These are phyloP conservation scores for Pterostichus niger DNA, from an alignment of 2,888 invertebrate species.

Conservation along the genomic window DNA sequence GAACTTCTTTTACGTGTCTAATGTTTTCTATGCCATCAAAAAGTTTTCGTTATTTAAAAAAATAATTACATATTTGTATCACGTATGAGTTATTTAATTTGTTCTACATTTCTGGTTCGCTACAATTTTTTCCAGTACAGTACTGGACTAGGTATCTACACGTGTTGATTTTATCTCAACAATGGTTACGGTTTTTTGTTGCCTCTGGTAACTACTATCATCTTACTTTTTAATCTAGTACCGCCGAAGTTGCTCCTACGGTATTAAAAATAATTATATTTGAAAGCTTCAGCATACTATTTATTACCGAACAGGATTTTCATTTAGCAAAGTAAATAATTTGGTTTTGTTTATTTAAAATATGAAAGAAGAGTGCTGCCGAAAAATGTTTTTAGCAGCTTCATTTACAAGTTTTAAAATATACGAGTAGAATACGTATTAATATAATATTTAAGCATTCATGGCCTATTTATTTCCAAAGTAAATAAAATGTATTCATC, in stretches of 20 bases:
- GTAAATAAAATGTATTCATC: no score
- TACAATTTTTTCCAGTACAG: neutral
- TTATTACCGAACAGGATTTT: neutral
- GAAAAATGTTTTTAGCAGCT: neutral
- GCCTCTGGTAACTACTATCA: slow-evolving; percentile 9
- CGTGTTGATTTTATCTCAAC: slow-evolving; percentile 37
- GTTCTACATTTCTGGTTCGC: neutral
- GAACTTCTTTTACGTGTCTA: neutral
- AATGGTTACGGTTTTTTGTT: slow-evolving; percentile 34
- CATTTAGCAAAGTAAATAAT: slow-evolving; percentile 7
- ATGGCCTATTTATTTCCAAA: no score
- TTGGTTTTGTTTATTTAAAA: slow-evolving; percentile 15
- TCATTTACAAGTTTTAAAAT: neutral
- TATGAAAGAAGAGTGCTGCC: neutral
- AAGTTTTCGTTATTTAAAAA: neutral
- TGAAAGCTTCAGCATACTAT: neutral
- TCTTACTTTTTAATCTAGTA: neutral
- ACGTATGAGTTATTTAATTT: neutral
- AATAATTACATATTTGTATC: neutral
- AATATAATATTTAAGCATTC: no score
- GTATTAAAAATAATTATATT: slow-evolving; percentile 3
- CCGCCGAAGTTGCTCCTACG: neutral
- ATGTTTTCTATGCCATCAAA: slow-evolving; percentile 11
- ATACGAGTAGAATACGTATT: no score
- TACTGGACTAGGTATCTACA: neutral